These are phyloP conservation scores for Otus sunia DNA, from an alignment of 2,113 vertebrate species.

Conservation along the genomic window DNA sequence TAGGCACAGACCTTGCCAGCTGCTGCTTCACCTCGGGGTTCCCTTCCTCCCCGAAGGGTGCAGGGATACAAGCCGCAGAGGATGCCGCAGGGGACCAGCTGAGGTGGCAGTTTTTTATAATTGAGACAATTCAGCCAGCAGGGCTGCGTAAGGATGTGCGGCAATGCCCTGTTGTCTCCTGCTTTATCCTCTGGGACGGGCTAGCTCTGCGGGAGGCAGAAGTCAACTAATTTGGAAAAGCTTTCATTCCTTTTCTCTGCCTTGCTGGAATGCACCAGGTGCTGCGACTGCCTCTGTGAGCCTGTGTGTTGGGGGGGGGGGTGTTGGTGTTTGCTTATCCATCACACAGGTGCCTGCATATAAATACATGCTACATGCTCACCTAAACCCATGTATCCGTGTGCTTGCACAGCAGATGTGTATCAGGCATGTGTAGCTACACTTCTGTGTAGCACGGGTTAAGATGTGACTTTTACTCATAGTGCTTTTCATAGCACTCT, in stretches of 20 bases:
- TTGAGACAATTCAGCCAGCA: neutral
- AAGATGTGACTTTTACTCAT: neutral
- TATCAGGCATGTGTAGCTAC: neutral
- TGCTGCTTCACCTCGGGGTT: neutral
- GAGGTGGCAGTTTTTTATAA: neutral
- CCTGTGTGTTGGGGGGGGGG: no score
- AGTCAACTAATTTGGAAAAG: neutral
- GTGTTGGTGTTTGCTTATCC: neutral
- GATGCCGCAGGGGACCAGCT: neutral
- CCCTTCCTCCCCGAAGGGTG: neutral
- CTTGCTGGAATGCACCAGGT: neutral
- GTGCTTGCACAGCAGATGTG: neutral
- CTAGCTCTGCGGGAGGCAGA: neutral
- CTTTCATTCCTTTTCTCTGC: neutral
- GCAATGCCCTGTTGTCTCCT: neutral
- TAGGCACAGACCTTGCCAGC: neutral
- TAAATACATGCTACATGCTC: neutral
- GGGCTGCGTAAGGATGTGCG: neutral
- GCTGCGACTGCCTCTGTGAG: neutral
- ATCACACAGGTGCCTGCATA: neutral
- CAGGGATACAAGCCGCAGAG: neutral
- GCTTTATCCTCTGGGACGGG: neutral
- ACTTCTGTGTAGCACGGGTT: neutral
- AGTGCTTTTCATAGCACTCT: neutral
- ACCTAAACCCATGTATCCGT: neutral